Percentiles rank a stretch among this genome's conserved stretches.
Evolutionary conservation across 2,888 invertebrate genomes (phyloP).

Genomic region (Dynastes hyllus): DNA sequence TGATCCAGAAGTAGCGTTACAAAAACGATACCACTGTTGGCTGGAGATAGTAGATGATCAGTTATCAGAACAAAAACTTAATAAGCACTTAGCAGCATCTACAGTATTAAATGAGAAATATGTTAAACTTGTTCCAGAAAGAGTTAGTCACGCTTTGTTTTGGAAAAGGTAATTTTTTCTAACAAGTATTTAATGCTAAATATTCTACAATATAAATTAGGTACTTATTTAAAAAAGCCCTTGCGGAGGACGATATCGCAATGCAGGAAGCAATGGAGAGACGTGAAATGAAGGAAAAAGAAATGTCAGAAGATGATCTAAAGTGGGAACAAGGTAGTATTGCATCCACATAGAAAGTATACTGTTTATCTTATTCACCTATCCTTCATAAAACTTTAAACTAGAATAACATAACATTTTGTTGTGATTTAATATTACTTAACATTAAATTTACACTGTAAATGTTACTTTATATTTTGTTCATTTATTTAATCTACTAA

Average conservation of each 20-base stretch:
- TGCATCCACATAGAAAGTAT: neutral
- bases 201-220: slow-evolving; percentile 63
- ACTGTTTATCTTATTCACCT: too few relatives aligned
- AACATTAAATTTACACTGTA: neutral
- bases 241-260: slow-evolving; percentile 83
- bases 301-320: slow-evolving; percentile 69
- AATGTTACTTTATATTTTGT: too few relatives aligned
- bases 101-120: slow-evolving; percentile 70
- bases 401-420: too few relatives aligned
- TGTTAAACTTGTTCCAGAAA: slow-evolving; percentile 79
- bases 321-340: slow-evolving; percentile 72
- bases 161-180: slow-evolving; percentile 79
- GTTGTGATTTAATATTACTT: too few relatives aligned
- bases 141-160: slow-evolving; percentile 83
- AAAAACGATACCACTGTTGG: slow-evolving; percentile 76
- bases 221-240: slow-evolving; percentile 87
- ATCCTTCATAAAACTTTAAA: too few relatives aligned
- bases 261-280: slow-evolving; percentile 77
- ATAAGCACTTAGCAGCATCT: slow-evolving; percentile 76
- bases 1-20: slow-evolving; percentile 76
- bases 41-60: slow-evolving; percentile 74
- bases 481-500: too few relatives aligned
- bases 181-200: slow-evolving; percentile 8
- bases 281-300: slow-evolving; percentile 70
- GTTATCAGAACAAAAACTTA: slow-evolving; percentile 75